Base-by-base conservation (phyloP, 2,113 vertebrate genomes). In the Notarius lentiginosus region DNA sequence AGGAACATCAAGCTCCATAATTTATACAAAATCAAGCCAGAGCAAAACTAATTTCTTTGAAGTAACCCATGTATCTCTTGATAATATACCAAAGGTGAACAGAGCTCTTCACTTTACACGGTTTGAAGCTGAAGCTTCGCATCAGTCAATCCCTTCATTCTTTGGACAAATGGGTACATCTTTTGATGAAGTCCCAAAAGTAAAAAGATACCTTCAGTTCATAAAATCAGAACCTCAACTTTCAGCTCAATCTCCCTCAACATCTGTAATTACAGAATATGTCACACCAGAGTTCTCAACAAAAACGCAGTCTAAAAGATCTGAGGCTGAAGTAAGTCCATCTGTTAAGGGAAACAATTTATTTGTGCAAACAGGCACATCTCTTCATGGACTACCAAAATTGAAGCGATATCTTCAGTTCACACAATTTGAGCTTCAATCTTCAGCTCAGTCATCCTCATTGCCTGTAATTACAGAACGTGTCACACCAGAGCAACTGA, bases 171-270 rank as follows among this genome's bases (percentile, higher is more conserved):
- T 24, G 24, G 61, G 30, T n/a, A 24, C n/a, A 79, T 83, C 58
- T 18, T 20, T 83, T 75, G 49, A 77, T n/a, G 14, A 80, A 66
- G 51, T 87, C 3, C 85, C 87, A 73, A 89, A 90, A 79, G 55
- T 88, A 65, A 88, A 88, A 22, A 83, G 83, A 84, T 89, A 87
- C 61, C 12, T 87, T 53, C 24, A 84, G 34, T 86, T 89, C 68
- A 75, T 24, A 66, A 51, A 81, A 49, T 65, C 81, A 17, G 11
- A 89, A 66, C 60, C 53, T 55, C 75, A 84, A 84, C 27, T 47
- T 27, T 65, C 68, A 27, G 24, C 55, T 30, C 56, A 8, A 51
- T 22, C 22, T 30, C 53, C 20, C 24, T 55, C 49, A 55, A 14
- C n/a, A 34, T n/a, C 47, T 51, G 49, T 51, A 55, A 55, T 77